Conservation (phyloP, 2,888 invertebrate genomes). For the Creontiades dilutus region DNA sequence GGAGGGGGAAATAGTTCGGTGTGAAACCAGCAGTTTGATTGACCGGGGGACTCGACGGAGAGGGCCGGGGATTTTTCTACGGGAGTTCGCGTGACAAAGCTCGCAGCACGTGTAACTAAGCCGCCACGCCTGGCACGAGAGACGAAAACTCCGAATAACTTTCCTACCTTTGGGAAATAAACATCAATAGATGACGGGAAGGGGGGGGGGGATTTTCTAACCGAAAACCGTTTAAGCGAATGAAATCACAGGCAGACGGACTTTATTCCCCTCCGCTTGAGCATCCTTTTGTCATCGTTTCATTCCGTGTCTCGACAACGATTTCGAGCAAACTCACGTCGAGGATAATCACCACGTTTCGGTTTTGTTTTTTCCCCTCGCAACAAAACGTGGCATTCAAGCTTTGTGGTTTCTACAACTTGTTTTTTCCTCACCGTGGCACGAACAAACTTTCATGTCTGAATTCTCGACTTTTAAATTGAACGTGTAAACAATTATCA, state of each 20-base stretch:
- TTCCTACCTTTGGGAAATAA: constrained; percentile 26
- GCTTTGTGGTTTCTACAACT: too few relatives aligned
- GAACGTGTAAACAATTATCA: too few relatives aligned
- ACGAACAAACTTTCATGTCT: too few relatives aligned
- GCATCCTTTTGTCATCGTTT: too few relatives aligned
- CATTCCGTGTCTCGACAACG: too few relatives aligned
- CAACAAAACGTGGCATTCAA: too few relatives aligned
- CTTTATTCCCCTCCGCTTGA: neutral
- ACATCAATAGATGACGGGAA: neutral
- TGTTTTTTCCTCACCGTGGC: too few relatives aligned
- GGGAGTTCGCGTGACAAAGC: constrained; percentile 10
- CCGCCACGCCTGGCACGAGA: constrained; percentile 5
- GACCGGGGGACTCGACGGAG: constrained; percentile 2
- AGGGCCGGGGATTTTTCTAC: neutral
- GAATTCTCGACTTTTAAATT: too few relatives aligned
- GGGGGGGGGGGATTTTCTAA: neutral
- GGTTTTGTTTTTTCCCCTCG: too few relatives aligned
- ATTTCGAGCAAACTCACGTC: too few relatives aligned
- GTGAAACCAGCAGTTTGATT: constrained; percentile 27
- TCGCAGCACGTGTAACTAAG: constrained; percentile 30
- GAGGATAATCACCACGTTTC: too few relatives aligned
- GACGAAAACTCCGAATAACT: neutral
- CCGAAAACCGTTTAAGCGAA: neutral
- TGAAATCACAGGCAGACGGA: neutral
- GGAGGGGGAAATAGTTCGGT: constrained; percentile 22